Percentiles rank a stretch among this genome's conserved stretches.
Evolutionary conservation across 53 echinoderm and acorn worm genomes (phyloP).

Genomic region (Apostichopus leukothele): DNA sequence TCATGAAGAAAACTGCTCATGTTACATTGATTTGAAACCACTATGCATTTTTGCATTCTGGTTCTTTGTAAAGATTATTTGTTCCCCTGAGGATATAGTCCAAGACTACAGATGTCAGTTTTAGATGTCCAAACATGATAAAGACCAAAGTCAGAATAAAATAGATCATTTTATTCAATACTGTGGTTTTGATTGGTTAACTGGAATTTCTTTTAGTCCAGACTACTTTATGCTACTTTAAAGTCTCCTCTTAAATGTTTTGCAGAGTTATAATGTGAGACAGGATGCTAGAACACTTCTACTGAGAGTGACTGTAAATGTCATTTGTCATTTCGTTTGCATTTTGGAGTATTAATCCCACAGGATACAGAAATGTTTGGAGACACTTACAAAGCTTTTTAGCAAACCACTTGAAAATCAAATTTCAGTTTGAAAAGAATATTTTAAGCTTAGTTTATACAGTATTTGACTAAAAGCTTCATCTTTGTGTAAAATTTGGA

Average conservation of each 20-base stretch:
- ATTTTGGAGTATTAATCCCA: slow-evolving; percentile 28
- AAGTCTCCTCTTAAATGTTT: background rate
- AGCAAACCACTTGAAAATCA: slow-evolving; percentile 31
- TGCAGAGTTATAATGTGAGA: background rate
- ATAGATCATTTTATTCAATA: no score
- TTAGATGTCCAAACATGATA: no score
- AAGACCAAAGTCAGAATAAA: no score
- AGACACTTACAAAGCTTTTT: slow-evolving; percentile 30
- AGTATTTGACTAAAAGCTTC: slow-evolving; percentile 34
- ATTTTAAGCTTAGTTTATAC: slow-evolving; percentile 22
- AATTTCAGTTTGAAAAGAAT: slow-evolving; percentile 25
- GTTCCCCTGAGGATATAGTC: no score
- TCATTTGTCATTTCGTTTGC: slow-evolving; percentile 25
- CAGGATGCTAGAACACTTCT: background rate
- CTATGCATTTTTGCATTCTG: no score
- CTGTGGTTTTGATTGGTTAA: no score
- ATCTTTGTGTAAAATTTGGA: slow-evolving; percentile 30
- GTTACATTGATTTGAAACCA: no score
- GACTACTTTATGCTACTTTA: background rate
- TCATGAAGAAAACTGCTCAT: no score
- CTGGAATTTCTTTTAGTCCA: no score
- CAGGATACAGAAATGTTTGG: slow-evolving; percentile 29
- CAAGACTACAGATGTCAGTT: no score
- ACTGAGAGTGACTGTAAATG: slow-evolving; percentile 30
- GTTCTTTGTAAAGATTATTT: no score